These are phyloP conservation scores for Microhierax caerulescens DNA, from an alignment of 2,797 vertebrate species.

Conservation along the genomic window DNA sequence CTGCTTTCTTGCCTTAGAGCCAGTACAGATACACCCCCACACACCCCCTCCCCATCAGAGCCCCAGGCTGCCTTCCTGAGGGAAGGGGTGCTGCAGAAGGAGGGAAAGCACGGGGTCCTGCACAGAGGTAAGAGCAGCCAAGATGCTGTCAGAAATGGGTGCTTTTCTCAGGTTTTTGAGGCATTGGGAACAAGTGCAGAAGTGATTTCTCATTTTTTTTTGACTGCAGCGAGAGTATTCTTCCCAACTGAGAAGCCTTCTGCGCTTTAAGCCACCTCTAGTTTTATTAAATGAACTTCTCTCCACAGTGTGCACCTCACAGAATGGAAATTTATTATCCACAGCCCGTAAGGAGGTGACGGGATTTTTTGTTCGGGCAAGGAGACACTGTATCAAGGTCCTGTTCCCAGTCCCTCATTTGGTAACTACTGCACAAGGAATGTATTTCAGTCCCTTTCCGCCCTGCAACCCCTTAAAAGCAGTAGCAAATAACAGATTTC, in stretches of 20 bases:
- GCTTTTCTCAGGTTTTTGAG: not conserved
- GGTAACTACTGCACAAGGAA: not conserved
- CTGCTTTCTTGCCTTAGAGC: not conserved
- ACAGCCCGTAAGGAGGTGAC: not conserved
- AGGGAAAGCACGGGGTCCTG: not conserved
- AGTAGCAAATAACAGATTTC: not conserved
- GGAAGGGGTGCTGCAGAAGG: not conserved
- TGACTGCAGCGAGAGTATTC: not conserved
- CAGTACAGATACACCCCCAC: accelerated
- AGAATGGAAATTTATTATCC: not conserved
- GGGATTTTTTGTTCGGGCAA: not conserved
- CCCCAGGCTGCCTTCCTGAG: too few species aligned
- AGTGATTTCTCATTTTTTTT: not conserved
- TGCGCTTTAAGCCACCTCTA: not conserved
- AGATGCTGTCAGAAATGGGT: not conserved
- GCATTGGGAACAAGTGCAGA: not conserved
- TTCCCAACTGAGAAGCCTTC: not conserved
- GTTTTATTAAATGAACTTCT: not conserved
- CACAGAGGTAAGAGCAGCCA: accelerated
- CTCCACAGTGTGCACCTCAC: not conserved
- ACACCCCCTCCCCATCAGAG: not conserved
- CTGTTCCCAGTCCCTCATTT: not conserved
- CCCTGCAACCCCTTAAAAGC: not conserved
- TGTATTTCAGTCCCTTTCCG: not conserved
- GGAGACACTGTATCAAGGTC: not conserved